Evolutionary conservation across 1,140 invertebrate species (phyloP).

Genomic region (Pomacea maculata): DNA sequence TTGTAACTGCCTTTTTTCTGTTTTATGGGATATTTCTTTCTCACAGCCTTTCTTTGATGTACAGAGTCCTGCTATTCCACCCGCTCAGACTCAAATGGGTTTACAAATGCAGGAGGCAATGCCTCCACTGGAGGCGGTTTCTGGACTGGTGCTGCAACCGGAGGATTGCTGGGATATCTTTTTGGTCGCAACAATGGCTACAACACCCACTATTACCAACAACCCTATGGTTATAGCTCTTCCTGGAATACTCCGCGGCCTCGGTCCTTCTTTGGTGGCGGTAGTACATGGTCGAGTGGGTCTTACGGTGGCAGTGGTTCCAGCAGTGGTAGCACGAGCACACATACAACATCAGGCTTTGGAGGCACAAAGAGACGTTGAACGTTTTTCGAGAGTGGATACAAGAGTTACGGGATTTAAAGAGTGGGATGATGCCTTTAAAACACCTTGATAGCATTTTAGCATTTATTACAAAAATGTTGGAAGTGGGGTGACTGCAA

Average conservation of each 20-base stretch:
- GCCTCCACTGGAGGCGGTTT: constrained; percentile 61
- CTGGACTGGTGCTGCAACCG: constrained; percentile 69
- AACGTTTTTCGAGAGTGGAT: background rate
- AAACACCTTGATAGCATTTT: background rate
- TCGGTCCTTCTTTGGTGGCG: constrained; percentile 17
- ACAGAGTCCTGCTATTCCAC: too few species aligned
- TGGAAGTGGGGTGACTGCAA: too few species aligned
- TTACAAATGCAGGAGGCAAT: constrained; percentile 12
- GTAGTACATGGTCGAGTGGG: constrained; percentile 22
- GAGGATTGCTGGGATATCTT: constrained; percentile 69
- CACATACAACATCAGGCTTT: constrained; percentile 50
- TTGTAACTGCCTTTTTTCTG: too few species aligned
- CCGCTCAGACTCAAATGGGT: background rate
- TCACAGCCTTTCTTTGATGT: too few species aligned
- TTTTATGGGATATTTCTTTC: too few species aligned
- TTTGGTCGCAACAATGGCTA: constrained; percentile 60
- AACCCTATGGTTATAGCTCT: constrained; percentile 11
- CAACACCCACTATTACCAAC: constrained; percentile 22
- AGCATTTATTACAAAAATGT: background rate
- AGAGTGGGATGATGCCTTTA: background rate
- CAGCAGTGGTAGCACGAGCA: constrained; percentile 40
- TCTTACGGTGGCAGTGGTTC: constrained; percentile 8
- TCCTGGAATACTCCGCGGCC: constrained; percentile 4
- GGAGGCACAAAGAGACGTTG: constrained; percentile 55
- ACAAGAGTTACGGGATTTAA: too few species aligned